These are phyloP conservation scores for Deilephila elpenor DNA, from an alignment of 2,888 invertebrate species.

Conservation along the genomic window DNA sequence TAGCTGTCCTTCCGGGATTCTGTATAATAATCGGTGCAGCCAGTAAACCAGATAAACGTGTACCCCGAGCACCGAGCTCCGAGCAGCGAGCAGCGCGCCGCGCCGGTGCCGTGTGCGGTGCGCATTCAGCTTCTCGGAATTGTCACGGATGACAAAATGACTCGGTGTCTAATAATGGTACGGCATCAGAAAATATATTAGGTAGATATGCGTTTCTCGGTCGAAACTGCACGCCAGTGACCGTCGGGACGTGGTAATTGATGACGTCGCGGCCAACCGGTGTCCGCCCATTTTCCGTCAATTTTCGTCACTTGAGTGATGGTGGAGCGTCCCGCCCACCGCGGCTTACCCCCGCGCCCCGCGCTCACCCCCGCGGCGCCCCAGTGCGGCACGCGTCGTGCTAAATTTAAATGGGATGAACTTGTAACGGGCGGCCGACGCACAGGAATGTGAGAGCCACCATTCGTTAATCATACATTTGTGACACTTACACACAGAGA, in stretches of 20 bases:
- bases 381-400: conserved; percentile 79
- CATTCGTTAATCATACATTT: conserved; percentile 81
- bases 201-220: conserved; percentile 70
- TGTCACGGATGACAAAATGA: conserved; percentile 48
- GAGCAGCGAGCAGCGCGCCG: too few relatives aligned
- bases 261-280: conserved; percentile 82
- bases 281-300: conserved; percentile 85
- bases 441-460: conserved; percentile 74
- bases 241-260: conserved; percentile 82
- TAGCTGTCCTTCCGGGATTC: conserved; percentile 64
- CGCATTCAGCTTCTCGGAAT: conserved; percentile 25
- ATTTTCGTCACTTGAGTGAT: conserved; percentile 85
- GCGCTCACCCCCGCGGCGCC: conserved; percentile 51
- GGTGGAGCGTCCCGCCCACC: conserved; percentile 79
- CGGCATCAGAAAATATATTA: conserved; percentile 63
- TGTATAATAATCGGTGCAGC: conserved; percentile 28
- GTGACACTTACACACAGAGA: conserved; percentile 77
- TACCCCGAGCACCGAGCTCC: conserved; percentile 5
- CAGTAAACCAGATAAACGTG: conserved; percentile 29
- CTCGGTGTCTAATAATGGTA: conserved; percentile 63
- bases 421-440: conserved; percentile 80
- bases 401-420: conserved; percentile 84
- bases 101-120: background rate
- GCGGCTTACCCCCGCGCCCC: conserved; percentile 49
- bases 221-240: conserved; percentile 70